Evolutionary conservation across 2,797 vertebrate genomes (phyloP).

Genomic region (Steatocranus sp.): DNA sequence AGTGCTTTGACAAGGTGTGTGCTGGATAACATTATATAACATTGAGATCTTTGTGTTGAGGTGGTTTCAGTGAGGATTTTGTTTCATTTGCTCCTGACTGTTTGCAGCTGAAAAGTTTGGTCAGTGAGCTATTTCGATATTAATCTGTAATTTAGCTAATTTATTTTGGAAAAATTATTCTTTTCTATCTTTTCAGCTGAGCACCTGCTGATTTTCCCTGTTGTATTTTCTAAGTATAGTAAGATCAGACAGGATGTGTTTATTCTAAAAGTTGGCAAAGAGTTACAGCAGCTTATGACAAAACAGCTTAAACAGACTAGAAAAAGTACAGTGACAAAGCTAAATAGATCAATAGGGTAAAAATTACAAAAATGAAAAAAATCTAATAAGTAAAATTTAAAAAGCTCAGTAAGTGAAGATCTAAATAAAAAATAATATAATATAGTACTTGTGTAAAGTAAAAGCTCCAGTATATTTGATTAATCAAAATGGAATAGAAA

Average conservation of each 20-base stretch:
- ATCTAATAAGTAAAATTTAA: neutral
- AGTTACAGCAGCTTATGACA: neutral
- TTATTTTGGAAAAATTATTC: rapidly evolving
- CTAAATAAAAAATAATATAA: neutral
- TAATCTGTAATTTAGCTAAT: neutral
- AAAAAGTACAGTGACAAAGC: neutral
- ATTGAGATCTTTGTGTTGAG: neutral
- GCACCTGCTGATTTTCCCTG: rapidly evolving
- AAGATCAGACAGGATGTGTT: neutral
- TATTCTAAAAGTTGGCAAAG: neutral
- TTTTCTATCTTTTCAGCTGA: neutral
- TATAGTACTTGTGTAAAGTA: neutral
- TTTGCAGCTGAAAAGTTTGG: neutral
- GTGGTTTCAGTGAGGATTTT: neutral
- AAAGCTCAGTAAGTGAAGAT: rapidly evolving
- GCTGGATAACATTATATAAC: rapidly evolving
- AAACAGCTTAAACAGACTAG: neutral
- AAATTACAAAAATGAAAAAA: neutral
- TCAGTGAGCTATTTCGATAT: neutral
- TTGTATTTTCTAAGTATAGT: neutral
- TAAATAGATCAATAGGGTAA: neutral
- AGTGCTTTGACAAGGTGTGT: neutral
- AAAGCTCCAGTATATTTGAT: neutral
- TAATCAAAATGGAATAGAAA: neutral
- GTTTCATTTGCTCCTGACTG: neutral